A percentile compares a stretch with the other conserved stretches of the same genome.
phyloP scores from a whole-genome alignment of 2,113 vertebrate genomes.

The Vireo altiloquus region DNA sequence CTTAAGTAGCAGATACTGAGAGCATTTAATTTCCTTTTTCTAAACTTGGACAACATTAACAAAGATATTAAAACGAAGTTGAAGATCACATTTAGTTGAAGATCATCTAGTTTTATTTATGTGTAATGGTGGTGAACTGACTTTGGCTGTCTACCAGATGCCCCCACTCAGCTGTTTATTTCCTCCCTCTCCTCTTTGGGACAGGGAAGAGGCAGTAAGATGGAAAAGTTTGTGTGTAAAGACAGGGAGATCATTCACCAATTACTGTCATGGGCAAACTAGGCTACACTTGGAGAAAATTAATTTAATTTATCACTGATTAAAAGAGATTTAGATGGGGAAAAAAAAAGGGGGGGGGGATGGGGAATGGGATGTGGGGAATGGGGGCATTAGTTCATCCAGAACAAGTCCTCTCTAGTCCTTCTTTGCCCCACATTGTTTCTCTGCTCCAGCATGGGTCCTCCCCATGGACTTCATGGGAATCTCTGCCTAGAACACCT shows the following conservation, averaged over 20 bases:
- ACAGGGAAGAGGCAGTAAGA: not conserved
- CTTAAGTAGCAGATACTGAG: not conserved
- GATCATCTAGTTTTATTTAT: not conserved
- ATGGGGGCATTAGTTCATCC: not conserved
- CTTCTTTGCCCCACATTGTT: not conserved
- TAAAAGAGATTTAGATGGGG: not conserved
- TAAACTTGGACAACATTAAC: not conserved
- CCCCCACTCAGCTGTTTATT: fast-evolving
- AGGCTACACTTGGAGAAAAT: not conserved
- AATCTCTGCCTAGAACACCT: not conserved
- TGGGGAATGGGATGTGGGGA: not conserved
- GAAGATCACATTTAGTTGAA: not conserved
- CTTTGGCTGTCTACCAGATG: not conserved
- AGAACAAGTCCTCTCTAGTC: not conserved
- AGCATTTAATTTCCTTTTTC: not conserved
- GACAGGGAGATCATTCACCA: not conserved
- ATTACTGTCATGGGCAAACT: not conserved
- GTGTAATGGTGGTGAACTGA: not conserved
- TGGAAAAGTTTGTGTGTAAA: not conserved
- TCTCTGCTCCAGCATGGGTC: not conserved
- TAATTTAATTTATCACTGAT: not conserved
- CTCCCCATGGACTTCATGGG: not conserved
- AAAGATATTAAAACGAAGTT: not conserved
- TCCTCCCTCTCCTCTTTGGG: fast-evolving
- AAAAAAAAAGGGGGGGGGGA: fast-evolving